A percentile compares a stretch with the other conserved stretches of the same genome.
These are phyloP conservation scores for Ephialtes manifestator DNA, from an alignment of 2,888 invertebrate species.

Conservation along the genomic window DNA sequence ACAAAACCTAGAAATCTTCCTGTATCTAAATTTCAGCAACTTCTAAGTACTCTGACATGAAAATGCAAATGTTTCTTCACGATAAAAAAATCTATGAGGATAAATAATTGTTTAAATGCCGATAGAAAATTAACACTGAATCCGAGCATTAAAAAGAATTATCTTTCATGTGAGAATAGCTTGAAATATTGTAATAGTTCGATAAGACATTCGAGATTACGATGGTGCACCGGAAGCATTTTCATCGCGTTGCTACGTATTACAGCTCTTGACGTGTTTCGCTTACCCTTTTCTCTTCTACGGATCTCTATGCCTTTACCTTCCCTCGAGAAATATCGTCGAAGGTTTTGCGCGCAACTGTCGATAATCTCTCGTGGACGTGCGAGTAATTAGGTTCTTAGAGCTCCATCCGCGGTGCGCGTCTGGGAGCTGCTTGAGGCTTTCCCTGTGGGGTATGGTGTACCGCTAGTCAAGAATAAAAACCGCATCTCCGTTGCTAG, in stretches of 20 bases:
- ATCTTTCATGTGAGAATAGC: not conserved
- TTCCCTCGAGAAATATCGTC: slow-evolving; percentile 31
- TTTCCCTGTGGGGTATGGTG: slow-evolving; percentile 7
- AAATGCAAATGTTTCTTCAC: not conserved
- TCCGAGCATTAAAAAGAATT: not conserved
- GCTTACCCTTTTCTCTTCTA: not conserved
- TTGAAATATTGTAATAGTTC: not conserved
- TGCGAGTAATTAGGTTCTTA: slow-evolving; percentile 49
- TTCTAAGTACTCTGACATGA: too few species aligned
- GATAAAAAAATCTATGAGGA: not conserved
- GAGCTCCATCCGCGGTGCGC: slow-evolving; percentile 16
- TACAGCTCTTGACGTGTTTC: slow-evolving; percentile 14
- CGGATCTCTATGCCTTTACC: slow-evolving; percentile 13
- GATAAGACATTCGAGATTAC: not conserved
- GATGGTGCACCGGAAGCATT: not conserved
- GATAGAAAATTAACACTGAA: not conserved
- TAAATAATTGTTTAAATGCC: not conserved
- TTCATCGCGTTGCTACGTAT: slow-evolving; percentile 9
- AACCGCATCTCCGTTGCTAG: slow-evolving; percentile 13
- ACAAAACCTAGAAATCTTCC: too few species aligned
- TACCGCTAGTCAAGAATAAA: slow-evolving; percentile 27
- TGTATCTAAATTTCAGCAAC: too few species aligned
- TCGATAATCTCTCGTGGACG: slow-evolving; percentile 46
- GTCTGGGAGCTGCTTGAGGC: not conserved
- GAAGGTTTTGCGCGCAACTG: slow-evolving; percentile 29